Percentiles rank a stretch among this genome's conserved stretches.
Evolutionary conservation across 2,797 vertebrate genomes (phyloP).

Genomic region (Monodelphis domestica): DNA sequence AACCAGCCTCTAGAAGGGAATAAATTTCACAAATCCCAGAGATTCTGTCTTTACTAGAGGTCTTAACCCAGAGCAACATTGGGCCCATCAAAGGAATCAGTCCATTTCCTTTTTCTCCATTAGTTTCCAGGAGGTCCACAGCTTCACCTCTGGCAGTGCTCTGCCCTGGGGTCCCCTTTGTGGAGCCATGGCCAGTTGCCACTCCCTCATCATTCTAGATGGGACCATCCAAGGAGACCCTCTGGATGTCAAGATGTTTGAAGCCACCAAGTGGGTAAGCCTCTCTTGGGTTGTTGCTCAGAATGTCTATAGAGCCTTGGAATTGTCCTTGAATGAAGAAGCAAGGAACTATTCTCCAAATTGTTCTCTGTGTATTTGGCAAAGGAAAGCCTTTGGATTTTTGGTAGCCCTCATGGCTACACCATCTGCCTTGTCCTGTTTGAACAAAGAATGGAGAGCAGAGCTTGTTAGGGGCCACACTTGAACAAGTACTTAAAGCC

Average conservation of each 20-base stretch:
- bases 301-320: background rate
- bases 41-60: background rate
- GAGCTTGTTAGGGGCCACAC: no score
- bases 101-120: background rate
- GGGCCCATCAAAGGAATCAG: background rate
- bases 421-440: background rate
- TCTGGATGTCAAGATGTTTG: slow-evolving; percentile 85
- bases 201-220: slow-evolving; percentile 81
- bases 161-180: slow-evolving; percentile 79
- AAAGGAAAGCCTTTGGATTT: background rate
- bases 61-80: background rate
- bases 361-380: background rate
- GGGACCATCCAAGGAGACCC: slow-evolving; percentile 84
- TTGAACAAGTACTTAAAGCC: background rate
- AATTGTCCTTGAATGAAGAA: accelerated
- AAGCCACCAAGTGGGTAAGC: slow-evolving; percentile 84
- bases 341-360: background rate
- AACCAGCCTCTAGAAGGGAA: background rate
- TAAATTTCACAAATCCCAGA: background rate
- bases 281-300: background rate
- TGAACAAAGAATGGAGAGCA: background rate
- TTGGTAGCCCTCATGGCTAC: background rate
- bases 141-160: slow-evolving; percentile 52
- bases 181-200: slow-evolving; percentile 82
- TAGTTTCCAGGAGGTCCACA: slow-evolving; percentile 80